Percentiles rank a stretch among this genome's conserved stretches.
Evolutionary conservation across 2,113 vertebrate genomes (phyloP).

Genomic region (Lophochroa leadbeateri): DNA sequence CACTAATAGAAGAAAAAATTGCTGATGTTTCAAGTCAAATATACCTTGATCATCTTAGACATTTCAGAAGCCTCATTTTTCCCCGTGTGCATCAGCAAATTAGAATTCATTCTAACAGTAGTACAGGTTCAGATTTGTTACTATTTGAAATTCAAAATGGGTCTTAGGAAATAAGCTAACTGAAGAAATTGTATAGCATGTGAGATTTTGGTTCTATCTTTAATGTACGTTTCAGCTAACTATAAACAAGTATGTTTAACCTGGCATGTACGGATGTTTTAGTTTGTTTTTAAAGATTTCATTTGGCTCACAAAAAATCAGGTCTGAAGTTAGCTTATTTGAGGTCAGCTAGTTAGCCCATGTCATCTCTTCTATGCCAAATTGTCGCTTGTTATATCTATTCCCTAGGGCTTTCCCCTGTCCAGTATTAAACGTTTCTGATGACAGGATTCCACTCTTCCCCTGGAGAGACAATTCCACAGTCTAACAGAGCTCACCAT

Average conservation of each 20-base stretch:
- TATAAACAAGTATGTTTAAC: not conserved
- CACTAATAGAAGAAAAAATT: not conserved
- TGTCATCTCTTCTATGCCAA: not conserved
- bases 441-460: not conserved
- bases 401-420: slow-evolving; percentile 23
- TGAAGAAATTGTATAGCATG: not conserved
- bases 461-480: slow-evolving; percentile 45
- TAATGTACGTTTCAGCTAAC: not conserved
- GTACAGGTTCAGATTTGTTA: not conserved
- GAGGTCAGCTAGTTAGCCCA: not conserved
- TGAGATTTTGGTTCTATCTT: not conserved
- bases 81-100: not conserved
- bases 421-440: not conserved
- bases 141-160: not conserved
- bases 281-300: not conserved
- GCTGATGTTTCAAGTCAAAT: not conserved
- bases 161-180: not conserved
- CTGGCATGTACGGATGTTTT: not conserved
- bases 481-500: slow-evolving; percentile 22
- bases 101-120: not conserved
- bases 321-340: not conserved
- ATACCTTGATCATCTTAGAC: not conserved
- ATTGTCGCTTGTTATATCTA: not conserved
- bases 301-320: not conserved
- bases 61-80: not conserved